Percentiles rank a stretch among this genome's conserved stretches.
phyloP scores from a whole-genome alignment of 2,797 vertebrate species.

The Microchirus variegatus region DNA sequence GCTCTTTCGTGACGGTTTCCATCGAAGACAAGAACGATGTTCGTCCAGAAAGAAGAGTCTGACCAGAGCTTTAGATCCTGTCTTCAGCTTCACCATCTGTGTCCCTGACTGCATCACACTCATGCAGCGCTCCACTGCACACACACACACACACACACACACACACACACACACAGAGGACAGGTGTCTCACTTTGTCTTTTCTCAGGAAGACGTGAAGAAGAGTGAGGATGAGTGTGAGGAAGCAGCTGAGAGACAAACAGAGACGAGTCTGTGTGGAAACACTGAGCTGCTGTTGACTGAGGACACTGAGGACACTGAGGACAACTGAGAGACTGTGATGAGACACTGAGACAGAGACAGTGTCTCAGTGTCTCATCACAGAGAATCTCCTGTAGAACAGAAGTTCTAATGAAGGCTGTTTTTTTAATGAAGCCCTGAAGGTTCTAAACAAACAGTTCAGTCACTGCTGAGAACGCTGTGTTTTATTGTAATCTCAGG shows the following conservation, averaged over 20 bases:
- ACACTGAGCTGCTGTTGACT: conserved; percentile 64
- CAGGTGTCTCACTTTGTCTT: conserved; percentile 57
- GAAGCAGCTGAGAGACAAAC: conserved; percentile 51
- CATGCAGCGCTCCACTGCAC: conserved; percentile 99
- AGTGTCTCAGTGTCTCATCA: not conserved
- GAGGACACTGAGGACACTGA: conserved; percentile 42
- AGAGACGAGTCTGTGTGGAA: conserved; percentile 63
- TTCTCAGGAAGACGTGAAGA: conserved; percentile 47
- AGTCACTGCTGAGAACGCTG: no score
- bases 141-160: conserved; percentile 42
- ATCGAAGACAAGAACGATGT: conserved; percentile 95
- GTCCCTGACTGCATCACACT: conserved; percentile 98
- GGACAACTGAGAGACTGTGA: not conserved
- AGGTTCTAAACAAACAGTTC: no score
- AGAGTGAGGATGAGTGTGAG: conserved; percentile 40
- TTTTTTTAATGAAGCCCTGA: no score
- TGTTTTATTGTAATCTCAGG: no score
- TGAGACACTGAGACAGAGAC: not conserved
- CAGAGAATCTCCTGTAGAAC: not conserved
- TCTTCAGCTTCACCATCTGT: conserved; percentile 99
- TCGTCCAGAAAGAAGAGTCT: conserved; percentile 99
- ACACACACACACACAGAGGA: conserved; percentile 29
- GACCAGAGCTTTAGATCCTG: conserved; percentile 92
- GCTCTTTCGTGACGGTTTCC: conserved; percentile 96
- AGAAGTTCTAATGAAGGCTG: no score